These are phyloP conservation scores for Drosophila picticornis DNA, from an alignment of 2,888 invertebrate species.

Conservation along the genomic window DNA sequence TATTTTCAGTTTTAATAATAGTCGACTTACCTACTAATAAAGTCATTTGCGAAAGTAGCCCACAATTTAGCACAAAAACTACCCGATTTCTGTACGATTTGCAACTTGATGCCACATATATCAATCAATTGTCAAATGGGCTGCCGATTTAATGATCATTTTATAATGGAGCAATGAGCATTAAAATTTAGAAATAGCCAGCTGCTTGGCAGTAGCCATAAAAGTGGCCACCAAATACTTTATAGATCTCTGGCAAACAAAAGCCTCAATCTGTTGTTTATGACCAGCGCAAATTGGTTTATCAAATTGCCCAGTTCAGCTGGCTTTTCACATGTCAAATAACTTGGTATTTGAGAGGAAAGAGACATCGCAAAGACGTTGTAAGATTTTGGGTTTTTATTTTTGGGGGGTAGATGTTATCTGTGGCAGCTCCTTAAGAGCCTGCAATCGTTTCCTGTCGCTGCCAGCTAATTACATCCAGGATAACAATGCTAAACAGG, in stretches of 20 bases:
- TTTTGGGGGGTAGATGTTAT: constrained; percentile 27
- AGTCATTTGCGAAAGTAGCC: constrained; percentile 45
- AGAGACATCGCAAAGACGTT: constrained; percentile 7
- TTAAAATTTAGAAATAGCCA: constrained; percentile 35
- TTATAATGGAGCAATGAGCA: constrained; percentile 58
- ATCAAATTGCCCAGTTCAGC: constrained; percentile 45
- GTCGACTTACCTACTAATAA: constrained; percentile 38
- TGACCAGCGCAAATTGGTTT: constrained; percentile 69
- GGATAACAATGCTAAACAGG: constrained; percentile 70
- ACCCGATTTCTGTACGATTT: constrained; percentile 9
- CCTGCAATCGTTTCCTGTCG: constrained; percentile 64
- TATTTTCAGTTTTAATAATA: not conserved
- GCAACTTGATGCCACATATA: constrained; percentile 45
- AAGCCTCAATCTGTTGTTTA: constrained; percentile 64
- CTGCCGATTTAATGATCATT: constrained; percentile 52
- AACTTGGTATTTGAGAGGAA: constrained; percentile 52
- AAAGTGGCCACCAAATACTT: constrained; percentile 23
- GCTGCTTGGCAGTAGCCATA: constrained; percentile 49
- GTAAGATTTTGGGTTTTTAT: constrained; percentile 14
- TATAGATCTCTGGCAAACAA: constrained; percentile 12
- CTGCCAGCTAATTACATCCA: constrained; percentile 63
- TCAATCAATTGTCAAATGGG: constrained; percentile 67
- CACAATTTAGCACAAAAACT: constrained; percentile 19
- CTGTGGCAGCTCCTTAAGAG: constrained; percentile 23
- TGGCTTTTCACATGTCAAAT: constrained; percentile 58